These are phyloP conservation scores for Malurus cyaneus DNA, from an alignment of 2,113 vertebrate genomes.

Conservation along the genomic window DNA sequence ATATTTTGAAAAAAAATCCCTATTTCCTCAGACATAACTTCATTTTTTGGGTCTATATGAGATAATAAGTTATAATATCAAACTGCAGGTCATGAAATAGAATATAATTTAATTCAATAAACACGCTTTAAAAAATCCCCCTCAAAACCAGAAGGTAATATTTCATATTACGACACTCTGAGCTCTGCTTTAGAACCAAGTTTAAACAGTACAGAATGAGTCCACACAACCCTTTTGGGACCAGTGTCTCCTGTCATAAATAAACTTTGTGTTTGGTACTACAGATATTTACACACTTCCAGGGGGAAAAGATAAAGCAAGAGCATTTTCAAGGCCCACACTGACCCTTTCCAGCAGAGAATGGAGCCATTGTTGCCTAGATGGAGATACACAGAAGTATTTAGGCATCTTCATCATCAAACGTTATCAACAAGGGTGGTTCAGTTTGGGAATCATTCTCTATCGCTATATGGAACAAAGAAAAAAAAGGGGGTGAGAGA, in stretches of 20 bases:
- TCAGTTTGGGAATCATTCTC: not conserved
- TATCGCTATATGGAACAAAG: not conserved
- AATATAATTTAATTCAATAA: not conserved
- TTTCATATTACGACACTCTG: not conserved
- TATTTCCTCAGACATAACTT: not conserved
- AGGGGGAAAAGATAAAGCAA: not conserved
- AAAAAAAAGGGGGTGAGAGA: accelerated
- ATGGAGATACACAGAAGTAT: not conserved
- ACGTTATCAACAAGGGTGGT: not conserved
- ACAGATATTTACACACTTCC: not conserved
- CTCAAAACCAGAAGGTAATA: not conserved
- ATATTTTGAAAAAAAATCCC: not conserved
- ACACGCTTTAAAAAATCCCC: not conserved
- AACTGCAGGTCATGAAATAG: not conserved
- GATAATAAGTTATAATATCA: not conserved
- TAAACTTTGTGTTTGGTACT: not conserved
- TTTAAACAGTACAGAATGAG: not conserved
- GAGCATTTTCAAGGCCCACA: not conserved
- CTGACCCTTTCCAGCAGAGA: not conserved
- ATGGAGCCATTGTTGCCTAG: not conserved
- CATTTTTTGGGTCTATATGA: not conserved
- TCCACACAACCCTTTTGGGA: not conserved
- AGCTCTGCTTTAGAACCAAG: not conserved
- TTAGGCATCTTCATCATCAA: not conserved
- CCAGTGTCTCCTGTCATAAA: not conserved